These are phyloP conservation scores for Lucifuga dentata DNA, from an alignment of 2,113 vertebrate species.

Conservation along the genomic window DNA sequence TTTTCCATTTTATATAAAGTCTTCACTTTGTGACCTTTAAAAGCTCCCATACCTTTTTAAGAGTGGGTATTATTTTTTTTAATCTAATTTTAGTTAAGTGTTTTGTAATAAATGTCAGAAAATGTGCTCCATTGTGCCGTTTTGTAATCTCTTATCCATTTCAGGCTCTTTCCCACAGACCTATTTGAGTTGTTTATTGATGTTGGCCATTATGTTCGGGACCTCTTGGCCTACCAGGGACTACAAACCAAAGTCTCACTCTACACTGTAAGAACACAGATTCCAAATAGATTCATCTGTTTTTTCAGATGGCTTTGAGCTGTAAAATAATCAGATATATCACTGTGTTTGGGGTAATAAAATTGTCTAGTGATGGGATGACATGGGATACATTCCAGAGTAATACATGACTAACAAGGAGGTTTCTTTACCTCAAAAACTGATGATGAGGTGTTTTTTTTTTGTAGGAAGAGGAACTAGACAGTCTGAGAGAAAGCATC, in stretches of 20 bases:
- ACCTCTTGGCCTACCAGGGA: conserved; percentile 87
- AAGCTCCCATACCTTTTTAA: no score
- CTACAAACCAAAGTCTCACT: conserved; percentile 86
- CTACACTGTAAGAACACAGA: conserved; percentile 81
- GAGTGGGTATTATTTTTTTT: no score
- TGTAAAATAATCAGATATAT: conserved; percentile 4
- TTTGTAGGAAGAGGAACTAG: conserved; percentile 85
- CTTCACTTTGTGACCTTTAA: no score
- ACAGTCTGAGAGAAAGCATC: conserved; percentile 85
- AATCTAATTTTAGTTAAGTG: not conserved
- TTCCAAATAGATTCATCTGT: conserved; percentile 15
- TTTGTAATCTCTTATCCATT: conserved; percentile 43
- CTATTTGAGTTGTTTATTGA: conserved; percentile 94
- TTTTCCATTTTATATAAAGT: no score
- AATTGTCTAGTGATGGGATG: no score
- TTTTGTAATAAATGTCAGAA: not conserved
- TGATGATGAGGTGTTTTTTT: not conserved
- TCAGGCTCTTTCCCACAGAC: conserved; percentile 88
- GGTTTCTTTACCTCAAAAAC: not conserved
- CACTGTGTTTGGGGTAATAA: not conserved
- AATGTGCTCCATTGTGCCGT: conserved; percentile 6
- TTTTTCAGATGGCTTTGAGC: not conserved
- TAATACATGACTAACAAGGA: not conserved
- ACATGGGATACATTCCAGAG: no score
- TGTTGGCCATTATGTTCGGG: conserved; percentile 90